Evolutionary conservation across 1,140 invertebrate species (phyloP).

Genomic region (Ylistrum balloti): DNA sequence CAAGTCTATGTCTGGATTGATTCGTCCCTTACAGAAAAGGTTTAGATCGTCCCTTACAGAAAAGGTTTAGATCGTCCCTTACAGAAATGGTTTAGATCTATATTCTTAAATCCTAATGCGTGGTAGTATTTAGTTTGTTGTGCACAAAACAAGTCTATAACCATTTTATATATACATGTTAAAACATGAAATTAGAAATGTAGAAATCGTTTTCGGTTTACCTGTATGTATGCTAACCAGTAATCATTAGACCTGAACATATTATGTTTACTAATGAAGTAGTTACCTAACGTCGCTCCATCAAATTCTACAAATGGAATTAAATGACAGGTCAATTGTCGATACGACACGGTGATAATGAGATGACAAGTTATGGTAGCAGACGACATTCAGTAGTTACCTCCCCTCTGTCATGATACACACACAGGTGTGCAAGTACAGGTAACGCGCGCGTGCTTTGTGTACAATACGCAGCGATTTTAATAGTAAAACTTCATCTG

Average conservation of each 20-base stretch:
- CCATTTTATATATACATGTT: no score
- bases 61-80: no score
- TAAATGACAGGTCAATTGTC: background rate
- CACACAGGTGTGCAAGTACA: slow-evolving; percentile 8
- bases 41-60: no score
- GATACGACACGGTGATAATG: background rate
- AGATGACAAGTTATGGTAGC: slow-evolving; percentile 4
- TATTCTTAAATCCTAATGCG: no score
- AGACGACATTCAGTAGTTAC: background rate
- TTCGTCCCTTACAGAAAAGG: no score
- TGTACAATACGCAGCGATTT: background rate
- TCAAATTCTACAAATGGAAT: slow-evolving; percentile 14
- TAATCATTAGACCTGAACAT: background rate
- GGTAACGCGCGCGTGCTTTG: slow-evolving; percentile 36
- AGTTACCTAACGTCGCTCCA: background rate
- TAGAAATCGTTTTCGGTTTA: no score
- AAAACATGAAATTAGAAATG: no score
- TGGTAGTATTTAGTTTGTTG: no score
- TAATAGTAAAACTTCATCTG: background rate
- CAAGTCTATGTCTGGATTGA: no score
- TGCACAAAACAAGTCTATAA: no score
- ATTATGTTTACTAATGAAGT: background rate
- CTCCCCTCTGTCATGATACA: background rate
- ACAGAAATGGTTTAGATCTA: no score
- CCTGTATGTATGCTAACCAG: background rate